Evolutionary conservation across 1,140 invertebrate genomes (phyloP).

Genomic region (Popillia japonica): DNA sequence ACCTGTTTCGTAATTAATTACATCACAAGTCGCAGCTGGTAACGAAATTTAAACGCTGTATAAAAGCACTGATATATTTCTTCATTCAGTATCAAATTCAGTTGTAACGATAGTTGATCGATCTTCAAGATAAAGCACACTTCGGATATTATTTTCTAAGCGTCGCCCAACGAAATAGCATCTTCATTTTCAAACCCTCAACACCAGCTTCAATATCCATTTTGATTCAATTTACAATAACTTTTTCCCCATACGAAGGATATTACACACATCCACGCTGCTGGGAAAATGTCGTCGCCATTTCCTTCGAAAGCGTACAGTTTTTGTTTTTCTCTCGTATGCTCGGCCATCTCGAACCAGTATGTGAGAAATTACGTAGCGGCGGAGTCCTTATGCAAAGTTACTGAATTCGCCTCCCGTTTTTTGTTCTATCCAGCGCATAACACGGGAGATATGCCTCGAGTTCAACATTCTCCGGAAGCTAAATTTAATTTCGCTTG

Average conservation of each 20-base stretch:
- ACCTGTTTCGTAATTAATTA: no score
- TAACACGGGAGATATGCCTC: slow-evolving; percentile 8
- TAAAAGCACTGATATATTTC: no score
- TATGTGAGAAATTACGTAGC: slow-evolving; percentile 23
- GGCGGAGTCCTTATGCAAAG: slow-evolving; percentile 24
- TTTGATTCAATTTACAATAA: slow-evolving; percentile 33
- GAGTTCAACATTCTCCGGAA: not conserved
- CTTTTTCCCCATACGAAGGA: not conserved
- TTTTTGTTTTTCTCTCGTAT: not conserved
- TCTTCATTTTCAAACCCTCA: not conserved
- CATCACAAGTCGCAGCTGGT: no score
- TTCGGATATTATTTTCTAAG: not conserved
- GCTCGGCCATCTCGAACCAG: slow-evolving; percentile 14
- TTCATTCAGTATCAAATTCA: not conserved
- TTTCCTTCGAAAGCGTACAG: not conserved
- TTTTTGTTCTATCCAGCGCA: slow-evolving; percentile 2
- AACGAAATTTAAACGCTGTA: no score
- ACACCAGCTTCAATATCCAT: slow-evolving; percentile 17
- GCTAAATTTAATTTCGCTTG: slow-evolving; percentile 17
- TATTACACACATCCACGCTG: not conserved
- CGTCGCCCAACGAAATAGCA: not conserved
- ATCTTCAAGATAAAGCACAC: not conserved
- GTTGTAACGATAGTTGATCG: not conserved
- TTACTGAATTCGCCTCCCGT: not conserved
- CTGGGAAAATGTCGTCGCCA: not conserved